Base-by-base conservation (phyloP, 2,888 invertebrate genomes). In the Isotomurus palustris region DNA sequence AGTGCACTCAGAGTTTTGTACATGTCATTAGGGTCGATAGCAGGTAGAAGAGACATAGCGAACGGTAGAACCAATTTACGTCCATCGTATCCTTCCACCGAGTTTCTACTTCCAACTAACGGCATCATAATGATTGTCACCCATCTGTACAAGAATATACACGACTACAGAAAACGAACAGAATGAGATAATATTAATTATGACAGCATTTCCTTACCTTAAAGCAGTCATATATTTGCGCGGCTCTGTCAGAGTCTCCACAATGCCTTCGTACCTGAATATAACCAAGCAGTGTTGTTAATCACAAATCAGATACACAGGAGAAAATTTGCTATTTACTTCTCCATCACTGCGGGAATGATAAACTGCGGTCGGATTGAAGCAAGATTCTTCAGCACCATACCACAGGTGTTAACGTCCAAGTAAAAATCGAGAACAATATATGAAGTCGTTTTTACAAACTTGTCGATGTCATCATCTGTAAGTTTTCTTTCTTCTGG, bases 201-300 rank as follows among this genome's bases (percentile, higher is more conserved):
- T n/a, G n/a, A n/a, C n/a, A n/a, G n/a, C n/a, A n/a, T n/a, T n/a
- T n/a, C n/a, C n/a, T n/a, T n/a, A n/a, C n/a, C n/a, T 80, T 81
- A 89, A 82, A 0, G 85, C 82, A 1, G 86, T 84, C 0, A 85
- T 85, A 14, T 85, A 79, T 74, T 85, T 85, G 73, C 93, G 91
- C 0, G 94, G 93, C 75, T 95, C 93, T 0, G 89, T 91, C 32
- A 92, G 75, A 1, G 89, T 89, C 71, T 90, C 89, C 73, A 94
- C 69, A 53, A 71, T 68, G 8, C 55, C 59, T 3, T 63, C 61
- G 44, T 69, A 69, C 40, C 55, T 58, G 44, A 43, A 54, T 25
- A 21, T 28, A 29, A 25, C n/a, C 17, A n/a, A 28, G 3, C 2
- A n/a, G 41, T 41, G n/a, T 28, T n/a, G 44, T 12, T 44, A 10